A percentile compares a stretch with the other conserved stretches of the same genome.
phyloP scores from a whole-genome alignment of 1,140 invertebrate genomes.

The Trichomalopsis sarcophagae region DNA sequence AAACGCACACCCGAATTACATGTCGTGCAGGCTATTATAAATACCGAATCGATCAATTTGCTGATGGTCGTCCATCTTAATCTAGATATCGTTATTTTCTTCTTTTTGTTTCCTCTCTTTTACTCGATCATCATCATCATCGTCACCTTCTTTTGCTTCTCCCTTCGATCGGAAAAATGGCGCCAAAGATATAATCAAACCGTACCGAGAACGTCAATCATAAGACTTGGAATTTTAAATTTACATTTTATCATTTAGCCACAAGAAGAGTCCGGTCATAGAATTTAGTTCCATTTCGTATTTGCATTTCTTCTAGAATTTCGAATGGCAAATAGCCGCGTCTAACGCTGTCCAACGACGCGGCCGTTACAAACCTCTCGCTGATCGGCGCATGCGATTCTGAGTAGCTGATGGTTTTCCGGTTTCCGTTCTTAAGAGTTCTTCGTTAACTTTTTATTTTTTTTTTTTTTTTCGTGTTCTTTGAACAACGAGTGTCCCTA shows the following conservation, averaged over 20 bases:
- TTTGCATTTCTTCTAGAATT: constrained; percentile 37
- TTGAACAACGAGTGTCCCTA: constrained; percentile 52
- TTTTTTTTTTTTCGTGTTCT: constrained; percentile 19
- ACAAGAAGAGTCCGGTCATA: constrained; percentile 54
- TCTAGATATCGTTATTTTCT: background rate
- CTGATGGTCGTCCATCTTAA: background rate
- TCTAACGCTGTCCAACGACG: background rate
- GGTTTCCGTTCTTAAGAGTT: constrained; percentile 43
- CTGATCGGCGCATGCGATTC: constrained; percentile 55
- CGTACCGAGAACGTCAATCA: constrained; percentile 42
- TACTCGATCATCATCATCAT: background rate
- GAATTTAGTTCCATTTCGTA: constrained; percentile 47
- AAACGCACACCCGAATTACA: constrained; percentile 56
- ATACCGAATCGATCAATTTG: constrained; percentile 50
- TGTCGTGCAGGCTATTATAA: constrained; percentile 41
- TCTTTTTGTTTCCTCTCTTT: background rate
- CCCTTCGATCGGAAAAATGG: constrained; percentile 40
- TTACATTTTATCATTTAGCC: constrained; percentile 38
- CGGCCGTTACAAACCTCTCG: constrained; percentile 46
- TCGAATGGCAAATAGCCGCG: constrained; percentile 38
- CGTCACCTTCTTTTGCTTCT: background rate
- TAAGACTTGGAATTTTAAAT: constrained; percentile 30
- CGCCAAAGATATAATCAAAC: constrained; percentile 51
- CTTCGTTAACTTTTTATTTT: constrained; percentile 20
- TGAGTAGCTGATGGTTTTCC: constrained; percentile 48